Evolutionary conservation across 1,140 invertebrate species (phyloP).

Genomic region (Papilio polytes): DNA sequence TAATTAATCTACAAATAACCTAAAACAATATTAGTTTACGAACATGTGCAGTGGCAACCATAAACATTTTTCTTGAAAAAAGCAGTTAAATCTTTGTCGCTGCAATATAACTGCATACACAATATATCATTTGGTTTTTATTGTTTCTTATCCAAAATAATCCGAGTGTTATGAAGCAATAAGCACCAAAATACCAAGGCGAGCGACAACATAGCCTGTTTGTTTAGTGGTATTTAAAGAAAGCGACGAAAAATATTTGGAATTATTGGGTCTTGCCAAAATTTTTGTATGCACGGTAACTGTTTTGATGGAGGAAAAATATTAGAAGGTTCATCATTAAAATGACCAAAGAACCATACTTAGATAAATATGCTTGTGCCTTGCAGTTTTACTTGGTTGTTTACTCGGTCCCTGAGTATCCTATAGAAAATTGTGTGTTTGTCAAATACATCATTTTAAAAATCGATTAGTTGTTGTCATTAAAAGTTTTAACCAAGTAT

Average conservation of each 20-base stretch:
- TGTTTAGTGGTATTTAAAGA: slow-evolving; percentile 41
- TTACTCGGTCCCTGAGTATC: not conserved
- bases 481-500: no score
- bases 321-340: slow-evolving; percentile 10
- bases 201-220: slow-evolving; percentile 28
- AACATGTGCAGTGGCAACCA: not conserved
- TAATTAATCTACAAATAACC: no score
- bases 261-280: slow-evolving; percentile 12
- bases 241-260: slow-evolving; percentile 31
- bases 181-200: slow-evolving; percentile 39
- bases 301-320: not conserved
- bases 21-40: no score
- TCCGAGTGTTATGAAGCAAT: slow-evolving; percentile 31
- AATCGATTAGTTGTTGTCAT: no score
- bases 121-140: slow-evolving; percentile 27
- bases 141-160: slow-evolving; percentile 36
- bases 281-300: slow-evolving; percentile 10
- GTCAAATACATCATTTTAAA: no score
- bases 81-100: slow-evolving; percentile 18
- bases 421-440: no score
- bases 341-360: not conserved
- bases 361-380: no score
- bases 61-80: slow-evolving; percentile 4
- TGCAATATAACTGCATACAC: not conserved
- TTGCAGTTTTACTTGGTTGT: not conserved